These are phyloP conservation scores for Burhinus oedicnemus DNA, from an alignment of 2,113 vertebrate species.

Conservation along the genomic window DNA sequence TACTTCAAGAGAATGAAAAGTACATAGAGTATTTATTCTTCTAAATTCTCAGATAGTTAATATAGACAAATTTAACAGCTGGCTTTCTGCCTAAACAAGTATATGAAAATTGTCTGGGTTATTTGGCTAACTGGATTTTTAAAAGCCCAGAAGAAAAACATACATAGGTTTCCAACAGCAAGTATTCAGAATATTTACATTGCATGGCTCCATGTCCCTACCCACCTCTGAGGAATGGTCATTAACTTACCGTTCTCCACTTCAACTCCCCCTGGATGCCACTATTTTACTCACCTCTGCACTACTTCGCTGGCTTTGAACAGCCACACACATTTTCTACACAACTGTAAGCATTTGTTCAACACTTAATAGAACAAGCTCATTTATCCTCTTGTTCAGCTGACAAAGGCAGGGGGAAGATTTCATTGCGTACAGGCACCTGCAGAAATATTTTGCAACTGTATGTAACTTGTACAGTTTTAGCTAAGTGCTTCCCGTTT, in stretches of 20 bases:
- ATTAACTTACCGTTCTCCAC: not conserved
- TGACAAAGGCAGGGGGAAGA: not conserved
- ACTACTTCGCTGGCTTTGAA: not conserved
- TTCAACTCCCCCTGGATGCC: not conserved
- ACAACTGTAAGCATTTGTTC: not conserved
- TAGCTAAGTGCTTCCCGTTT: not conserved
- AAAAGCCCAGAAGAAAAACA: constrained; percentile 22
- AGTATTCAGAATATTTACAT: not conserved
- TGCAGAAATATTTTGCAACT: not conserved
- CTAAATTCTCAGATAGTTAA: constrained; percentile 43
- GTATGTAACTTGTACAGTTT: accelerated
- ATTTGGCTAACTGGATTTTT: constrained; percentile 24
- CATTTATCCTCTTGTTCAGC: not conserved
- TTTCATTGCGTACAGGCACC: not conserved
- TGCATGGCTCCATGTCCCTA: not conserved
- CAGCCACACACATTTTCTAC: not conserved
- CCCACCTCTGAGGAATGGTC: not conserved
- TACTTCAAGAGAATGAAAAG: not conserved
- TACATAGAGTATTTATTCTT: constrained; percentile 27
- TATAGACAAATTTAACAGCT: not conserved
- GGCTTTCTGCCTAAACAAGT: constrained; percentile 52
- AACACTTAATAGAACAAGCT: not conserved
- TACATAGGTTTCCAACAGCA: not conserved
- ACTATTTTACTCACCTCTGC: not conserved
- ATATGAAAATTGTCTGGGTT: constrained; percentile 29